Conservation (phyloP, 2,888 invertebrate species). For the Diaprepes abbreviatus region DNA sequence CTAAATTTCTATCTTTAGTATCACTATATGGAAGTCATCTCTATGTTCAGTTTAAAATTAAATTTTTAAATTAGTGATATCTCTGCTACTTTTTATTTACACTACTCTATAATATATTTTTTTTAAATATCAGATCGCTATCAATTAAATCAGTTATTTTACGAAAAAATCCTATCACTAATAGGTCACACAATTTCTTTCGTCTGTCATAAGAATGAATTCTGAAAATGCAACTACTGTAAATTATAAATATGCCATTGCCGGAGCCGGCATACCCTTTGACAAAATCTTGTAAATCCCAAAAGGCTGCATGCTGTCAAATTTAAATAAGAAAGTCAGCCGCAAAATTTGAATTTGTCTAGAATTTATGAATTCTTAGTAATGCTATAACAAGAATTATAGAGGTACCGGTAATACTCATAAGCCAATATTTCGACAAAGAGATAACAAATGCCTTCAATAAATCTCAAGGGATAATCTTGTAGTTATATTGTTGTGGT, state of each 20-base stretch:
- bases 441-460: neutral
- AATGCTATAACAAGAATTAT: neutral
- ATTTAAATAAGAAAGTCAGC: slow-evolving; percentile 13
- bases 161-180: neutral
- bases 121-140: too few relatives aligned
- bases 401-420: neutral
- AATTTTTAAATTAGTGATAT: too few relatives aligned
- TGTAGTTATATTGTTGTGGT: too few relatives aligned
- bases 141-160: neutral
- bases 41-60: too few relatives aligned
- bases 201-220: too few relatives aligned
- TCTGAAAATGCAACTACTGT: neutral
- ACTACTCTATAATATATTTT: too few relatives aligned
- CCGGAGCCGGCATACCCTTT: neutral
- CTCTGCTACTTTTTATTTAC: too few relatives aligned
- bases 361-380: neutral
- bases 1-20: too few relatives aligned
- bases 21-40: too few relatives aligned
- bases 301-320: neutral
- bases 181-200: neutral
- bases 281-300: slow-evolving; percentile 9
- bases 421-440: neutral
- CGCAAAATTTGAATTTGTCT: slow-evolving; percentile 1
- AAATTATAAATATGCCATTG: neutral
- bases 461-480: slow-evolving; percentile 10